Base-by-base conservation (phyloP, 1,140 invertebrate genomes). In the Bombus waltoni region DNA sequence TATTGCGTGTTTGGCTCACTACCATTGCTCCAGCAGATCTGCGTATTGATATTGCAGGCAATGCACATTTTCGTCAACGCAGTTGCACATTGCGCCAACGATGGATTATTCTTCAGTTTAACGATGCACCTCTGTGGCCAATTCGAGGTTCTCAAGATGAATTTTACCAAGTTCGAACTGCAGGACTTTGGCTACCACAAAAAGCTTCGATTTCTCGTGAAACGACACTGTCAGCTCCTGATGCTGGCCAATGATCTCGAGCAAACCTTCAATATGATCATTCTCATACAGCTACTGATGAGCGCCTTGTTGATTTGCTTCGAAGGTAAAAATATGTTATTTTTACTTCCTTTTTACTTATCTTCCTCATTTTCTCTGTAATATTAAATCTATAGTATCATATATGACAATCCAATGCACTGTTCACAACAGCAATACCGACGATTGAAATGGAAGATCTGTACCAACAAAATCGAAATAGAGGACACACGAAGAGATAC, bases 91-190 rank as follows among this genome's bases (percentile, higher is more conserved):
- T 90, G 87, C n/a, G 91, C 86, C n/a, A 90, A 88, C 32, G 92
- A 93, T 35, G 87, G 88, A 1, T 85, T 92, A 25, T 92, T 92
- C 68, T 91, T 92, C 38, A 87, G 86, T 18, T 44, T 90, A 13
- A 80, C 87, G 11, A 90, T 90, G 86, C 86, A 90, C 10, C 62
- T 90, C 0, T 90, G 89, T 35, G 89, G 89, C 0, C 89, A 90
- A 22, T 90, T 90, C 59, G 80, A 90, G 47, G 22, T 90, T 35
- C 81, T 90, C 2, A 59, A 83, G 38, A 88, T 68, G 76, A 76
- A 83, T 8, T 68, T 90, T 0, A 71, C 72, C 10, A 32, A 89
- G 3, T 74, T 90, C 28, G 35, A 83, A 32, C 5, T 40, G 28
- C 77, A 90, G 1, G 28, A 76, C 35, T 25, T 25, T 1, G 42